Base-by-base conservation (phyloP, 2,888 invertebrate species). In the Macaria notata region DNA sequence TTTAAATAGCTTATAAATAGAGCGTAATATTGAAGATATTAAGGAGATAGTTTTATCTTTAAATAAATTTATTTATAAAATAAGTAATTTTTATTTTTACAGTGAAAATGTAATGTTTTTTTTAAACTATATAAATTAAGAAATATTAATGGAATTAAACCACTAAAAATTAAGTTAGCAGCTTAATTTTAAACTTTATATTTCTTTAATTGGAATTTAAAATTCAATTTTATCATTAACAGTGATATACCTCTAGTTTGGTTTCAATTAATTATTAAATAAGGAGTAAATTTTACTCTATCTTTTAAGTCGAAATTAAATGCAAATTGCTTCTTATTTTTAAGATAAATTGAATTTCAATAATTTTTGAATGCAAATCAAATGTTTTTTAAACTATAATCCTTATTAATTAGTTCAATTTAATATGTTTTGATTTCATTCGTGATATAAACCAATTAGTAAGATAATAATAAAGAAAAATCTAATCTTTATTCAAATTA, bases 61-160 rank as follows among this genome's bases (percentile, higher is more conserved):
- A 76, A 70, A 75, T 69, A 57, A 53, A 48, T 49, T 42, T 72
- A 77, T 79, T 76, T 77, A 78, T 77, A 78, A 82, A 79, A 80
- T 60, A 65, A 72, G 56, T 46, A 69, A 19, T 19, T 79, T 91
- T 91, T 93, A 88, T 86, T 92, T 92, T 93, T 93, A 93, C 89
- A 93, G 73, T 93, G 93, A 93, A 94, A 94, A 92, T 93, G 89
- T 93, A 93, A 93, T 75, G 93, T 94, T 93, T 94, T 93, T 30
- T 39, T 84, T 93, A 93, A 93, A 93, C 92, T 93, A 93, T 91
- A 92, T 92, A 92, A 92, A 92, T 87, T 39, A 30, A 92, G 91
- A 92, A 92, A 84, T 85, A 85, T 84, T 84, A 86, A 86, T 85
- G 84, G 79, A 76, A 70, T 78, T 84, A 69, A 84, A 78, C 78